These are phyloP conservation scores for Polydrusus cervinus DNA, from an alignment of 2,888 invertebrate species.

Conservation along the genomic window DNA sequence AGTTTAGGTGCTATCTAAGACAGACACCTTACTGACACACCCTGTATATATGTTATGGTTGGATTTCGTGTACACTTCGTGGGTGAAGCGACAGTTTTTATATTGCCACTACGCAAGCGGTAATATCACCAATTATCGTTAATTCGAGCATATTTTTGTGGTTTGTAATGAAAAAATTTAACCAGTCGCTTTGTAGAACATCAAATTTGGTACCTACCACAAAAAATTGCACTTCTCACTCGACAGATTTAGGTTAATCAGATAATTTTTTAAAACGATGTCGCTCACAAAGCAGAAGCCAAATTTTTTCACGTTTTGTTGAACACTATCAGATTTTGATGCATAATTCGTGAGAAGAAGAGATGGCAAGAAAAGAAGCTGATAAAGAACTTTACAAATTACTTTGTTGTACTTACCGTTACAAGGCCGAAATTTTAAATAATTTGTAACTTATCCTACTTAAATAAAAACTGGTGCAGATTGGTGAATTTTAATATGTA, in stretches of 20 bases:
- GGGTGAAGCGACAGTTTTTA: no score
- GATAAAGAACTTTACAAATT: slow-evolving; percentile 1
- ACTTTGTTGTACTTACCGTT: slow-evolving; percentile 12
- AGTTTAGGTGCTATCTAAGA: no score
- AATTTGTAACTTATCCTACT: background rate
- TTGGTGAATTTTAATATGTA: no score
- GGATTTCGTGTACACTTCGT: no score
- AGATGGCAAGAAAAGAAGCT: background rate
- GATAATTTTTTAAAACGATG: slow-evolving; percentile 4
- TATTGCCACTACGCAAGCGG: no score
- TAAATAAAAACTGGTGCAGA: background rate
- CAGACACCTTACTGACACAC: no score
- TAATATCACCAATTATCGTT: no score
- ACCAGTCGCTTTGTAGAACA: no score
- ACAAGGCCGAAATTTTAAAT: background rate
- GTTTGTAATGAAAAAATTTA: no score
- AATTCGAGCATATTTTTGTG: no score
- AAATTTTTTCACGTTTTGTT: slow-evolving; percentile 8
- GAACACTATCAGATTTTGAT: slow-evolving; percentile 14
- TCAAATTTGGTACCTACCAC: background rate
- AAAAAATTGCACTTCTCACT: background rate
- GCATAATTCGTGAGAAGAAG: slow-evolving; percentile 10
- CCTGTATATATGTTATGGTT: no score
- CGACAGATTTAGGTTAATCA: slow-evolving; percentile 8
- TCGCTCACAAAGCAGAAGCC: background rate